These are phyloP conservation scores for Sebastes hubbsi DNA, from an alignment of 2,797 vertebrate species.

Conservation along the genomic window DNA sequence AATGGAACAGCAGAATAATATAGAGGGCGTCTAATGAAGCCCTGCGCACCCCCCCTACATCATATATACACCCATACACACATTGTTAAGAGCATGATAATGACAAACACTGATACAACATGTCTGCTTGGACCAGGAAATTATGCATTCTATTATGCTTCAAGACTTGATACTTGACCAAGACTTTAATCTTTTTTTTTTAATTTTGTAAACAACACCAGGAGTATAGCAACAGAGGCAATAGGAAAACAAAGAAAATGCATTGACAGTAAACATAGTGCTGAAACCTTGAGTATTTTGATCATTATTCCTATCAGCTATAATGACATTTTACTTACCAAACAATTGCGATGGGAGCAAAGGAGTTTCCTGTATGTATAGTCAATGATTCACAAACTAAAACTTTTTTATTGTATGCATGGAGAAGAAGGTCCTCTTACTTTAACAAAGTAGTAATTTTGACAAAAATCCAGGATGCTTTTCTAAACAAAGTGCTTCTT, in stretches of 20 bases:
- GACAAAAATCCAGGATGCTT: too few relatives aligned
- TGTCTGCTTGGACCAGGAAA: not conserved
- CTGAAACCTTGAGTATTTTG: not conserved
- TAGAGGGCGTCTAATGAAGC: constrained; percentile 50
- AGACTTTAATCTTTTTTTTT: not conserved
- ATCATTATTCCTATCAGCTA: not conserved
- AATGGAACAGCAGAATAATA: constrained; percentile 62
- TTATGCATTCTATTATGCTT: not conserved
- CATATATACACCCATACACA: not conserved
- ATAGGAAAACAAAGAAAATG: not conserved
- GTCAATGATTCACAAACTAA: too few relatives aligned
- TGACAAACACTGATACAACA: constrained; percentile 1
- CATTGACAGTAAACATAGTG: not conserved
- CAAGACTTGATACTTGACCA: not conserved
- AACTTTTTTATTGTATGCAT: too few relatives aligned
- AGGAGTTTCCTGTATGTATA: too few relatives aligned
- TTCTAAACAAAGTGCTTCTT: too few relatives aligned
- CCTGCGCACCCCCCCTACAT: not conserved
- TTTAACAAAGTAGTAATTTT: too few relatives aligned
- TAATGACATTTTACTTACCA: not conserved
- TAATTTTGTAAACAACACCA: not conserved
- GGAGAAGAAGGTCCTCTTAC: too few relatives aligned
- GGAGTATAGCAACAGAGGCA: not conserved
- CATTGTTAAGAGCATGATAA: not conserved
- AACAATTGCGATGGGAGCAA: not conserved